These are phyloP conservation scores for Cheilosia vulpina DNA, from an alignment of 2,888 invertebrate genomes.

Conservation along the genomic window DNA sequence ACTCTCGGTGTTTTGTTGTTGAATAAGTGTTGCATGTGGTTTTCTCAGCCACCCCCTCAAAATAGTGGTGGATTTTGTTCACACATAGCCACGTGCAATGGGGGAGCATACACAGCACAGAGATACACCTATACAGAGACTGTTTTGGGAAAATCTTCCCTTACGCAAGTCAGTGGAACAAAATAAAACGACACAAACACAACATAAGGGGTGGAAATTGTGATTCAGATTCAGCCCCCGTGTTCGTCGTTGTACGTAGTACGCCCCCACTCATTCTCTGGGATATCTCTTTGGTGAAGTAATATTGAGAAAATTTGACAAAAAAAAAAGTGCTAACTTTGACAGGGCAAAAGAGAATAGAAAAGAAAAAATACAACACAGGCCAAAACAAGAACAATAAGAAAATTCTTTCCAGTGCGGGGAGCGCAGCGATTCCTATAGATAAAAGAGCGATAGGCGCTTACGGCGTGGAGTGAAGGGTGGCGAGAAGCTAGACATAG, in stretches of 20 bases:
- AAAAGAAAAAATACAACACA: slow-evolving; percentile 2
- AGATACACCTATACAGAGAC: slow-evolving; percentile 38
- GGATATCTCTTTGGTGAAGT: slow-evolving; percentile 63
- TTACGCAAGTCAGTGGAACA: slow-evolving; percentile 76
- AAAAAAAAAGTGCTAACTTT: slow-evolving; percentile 63
- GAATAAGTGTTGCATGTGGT: slow-evolving; percentile 35
- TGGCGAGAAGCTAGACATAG: slow-evolving; percentile 52
- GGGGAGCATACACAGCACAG: slow-evolving; percentile 46
- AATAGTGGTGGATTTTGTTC: slow-evolving; percentile 63
- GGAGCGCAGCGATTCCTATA: slow-evolving; percentile 51
- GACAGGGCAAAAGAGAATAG: slow-evolving; percentile 50
- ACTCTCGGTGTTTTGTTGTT: slow-evolving; percentile 35
- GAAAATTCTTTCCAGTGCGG: slow-evolving; percentile 36
- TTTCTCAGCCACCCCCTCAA: slow-evolving; percentile 57
- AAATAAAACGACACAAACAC: slow-evolving; percentile 50
- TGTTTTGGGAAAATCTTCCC: slow-evolving; percentile 61
- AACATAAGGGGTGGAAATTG: slow-evolving; percentile 70
- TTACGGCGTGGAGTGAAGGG: background rate
- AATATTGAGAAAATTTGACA: slow-evolving; percentile 67
- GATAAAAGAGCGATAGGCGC: background rate
- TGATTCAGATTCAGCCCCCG: slow-evolving; percentile 71
- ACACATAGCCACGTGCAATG: slow-evolving; percentile 13
- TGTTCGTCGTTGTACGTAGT: slow-evolving; percentile 58
- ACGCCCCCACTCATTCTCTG: slow-evolving; percentile 63
- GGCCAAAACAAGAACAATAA: slow-evolving; percentile 28